Base-by-base conservation (phyloP, 64 coral and sea anemone species). In the Montipora cactus region DNA sequence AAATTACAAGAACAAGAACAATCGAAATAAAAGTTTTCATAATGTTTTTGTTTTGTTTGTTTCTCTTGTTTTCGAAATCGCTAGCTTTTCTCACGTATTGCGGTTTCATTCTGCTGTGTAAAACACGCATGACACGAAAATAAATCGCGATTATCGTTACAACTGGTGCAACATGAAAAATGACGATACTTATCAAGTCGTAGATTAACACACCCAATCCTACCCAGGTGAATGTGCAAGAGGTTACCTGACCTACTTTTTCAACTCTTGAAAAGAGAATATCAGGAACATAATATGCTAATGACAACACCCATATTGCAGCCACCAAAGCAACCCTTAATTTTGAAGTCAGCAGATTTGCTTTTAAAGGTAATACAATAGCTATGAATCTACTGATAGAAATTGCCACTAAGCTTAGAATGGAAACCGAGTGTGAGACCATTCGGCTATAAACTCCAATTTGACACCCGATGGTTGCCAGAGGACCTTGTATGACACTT, bases 1-100 rank as follows among this genome's bases (percentile, higher is more conserved):
- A 83, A 67, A 84, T 8, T 7, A 67, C 62, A 18, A 84, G 47
- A 0, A 10, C 28, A 7, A 67, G 13, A 47, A 84, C 81, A 3
- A 84, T 84, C 6, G 58, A 84, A 8, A 66, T 84, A 20, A 68
- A 84, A 47, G 67, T 68, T 28, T 47, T 84, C 81, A 84, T 67
- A 6, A 67, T 44, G 37, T 84, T 84, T 47, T 67, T 28, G 37
- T 84, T 67, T 13, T 84, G 59, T 18, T 68, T 67, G 44, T 15
- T 47, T 84, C 81, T 84, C 7, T 68, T 68, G 5, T 67, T 28
- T 67, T 84, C 23, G 5, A 12, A 10, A 44, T 44, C 44, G 7
- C 18, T 82, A 5, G 11, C 4, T 45, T 11, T 55, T 5, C 8
- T 12, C 59, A 53, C 18, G 23, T 10, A 0, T 46, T 22, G 19